A percentile compares a stretch with the other conserved stretches of the same genome.
These are phyloP conservation scores for Dendrolimus pini DNA, from an alignment of 2,888 invertebrate genomes.

Conservation along the genomic window DNA sequence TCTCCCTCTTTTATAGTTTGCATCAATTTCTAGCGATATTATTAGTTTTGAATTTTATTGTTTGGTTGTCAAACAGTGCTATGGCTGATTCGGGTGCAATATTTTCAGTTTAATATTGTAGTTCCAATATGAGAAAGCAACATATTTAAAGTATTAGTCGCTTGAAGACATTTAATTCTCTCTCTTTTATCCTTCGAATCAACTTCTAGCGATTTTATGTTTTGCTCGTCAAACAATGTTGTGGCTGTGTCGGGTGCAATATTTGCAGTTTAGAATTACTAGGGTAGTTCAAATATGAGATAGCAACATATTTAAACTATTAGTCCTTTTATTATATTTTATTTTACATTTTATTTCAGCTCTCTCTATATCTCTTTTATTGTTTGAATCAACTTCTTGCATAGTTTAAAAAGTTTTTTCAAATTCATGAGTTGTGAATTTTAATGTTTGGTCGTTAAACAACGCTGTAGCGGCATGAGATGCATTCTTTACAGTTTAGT, in stretches of 20 bases:
- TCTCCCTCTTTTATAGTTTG: no score
- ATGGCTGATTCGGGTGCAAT: not conserved
- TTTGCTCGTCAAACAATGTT: conserved; percentile 34
- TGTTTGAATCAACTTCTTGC: no score
- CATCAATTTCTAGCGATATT: conserved; percentile 5
- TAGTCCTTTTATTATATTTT: no score
- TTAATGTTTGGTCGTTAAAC: conserved; percentile 39
- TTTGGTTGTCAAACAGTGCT: conserved; percentile 35
- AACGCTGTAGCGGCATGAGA: conserved; percentile 14
- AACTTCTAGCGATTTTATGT: no score
- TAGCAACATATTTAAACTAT: no score
- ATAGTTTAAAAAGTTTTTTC: no score
- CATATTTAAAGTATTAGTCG: no score
- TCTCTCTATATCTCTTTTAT: no score
- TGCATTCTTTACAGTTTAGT: not conserved
- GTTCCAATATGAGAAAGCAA: not conserved
- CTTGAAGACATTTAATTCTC: no score
- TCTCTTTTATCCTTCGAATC: no score
- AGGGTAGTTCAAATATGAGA: not conserved
- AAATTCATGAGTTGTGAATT: conserved; percentile 49
- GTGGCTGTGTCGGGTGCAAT: not conserved
- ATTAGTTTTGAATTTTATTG: conserved; percentile 55
- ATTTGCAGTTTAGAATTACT: not conserved
- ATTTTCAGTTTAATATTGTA: not conserved
- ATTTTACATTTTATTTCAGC: no score